These are phyloP conservation scores for Pterobdella sp. DNA, from an alignment of 2,888 invertebrate genomes.

Conservation along the genomic window DNA sequence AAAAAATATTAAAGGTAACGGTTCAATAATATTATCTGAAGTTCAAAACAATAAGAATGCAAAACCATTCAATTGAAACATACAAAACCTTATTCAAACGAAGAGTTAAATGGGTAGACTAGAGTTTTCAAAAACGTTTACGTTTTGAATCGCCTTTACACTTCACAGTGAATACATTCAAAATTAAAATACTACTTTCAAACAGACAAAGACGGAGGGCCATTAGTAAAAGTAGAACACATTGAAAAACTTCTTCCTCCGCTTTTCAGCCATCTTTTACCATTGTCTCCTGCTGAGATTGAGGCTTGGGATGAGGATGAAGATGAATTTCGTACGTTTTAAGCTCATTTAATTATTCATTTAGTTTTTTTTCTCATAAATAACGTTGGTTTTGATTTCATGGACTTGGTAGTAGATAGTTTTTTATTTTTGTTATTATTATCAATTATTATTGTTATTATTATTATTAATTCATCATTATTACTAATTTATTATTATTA, in stretches of 20 bases:
- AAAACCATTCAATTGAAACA: no score
- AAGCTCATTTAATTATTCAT: not conserved
- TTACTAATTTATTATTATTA: not conserved
- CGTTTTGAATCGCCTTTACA: no score
- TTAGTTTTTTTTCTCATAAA: no score
- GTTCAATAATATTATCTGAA: no score
- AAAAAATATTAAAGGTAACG: no score
- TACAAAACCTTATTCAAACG: no score
- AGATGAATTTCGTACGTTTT: not conserved
- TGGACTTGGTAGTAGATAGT: not conserved
- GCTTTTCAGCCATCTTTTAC: not conserved
- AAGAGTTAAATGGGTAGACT: no score
- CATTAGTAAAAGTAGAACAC: not conserved
- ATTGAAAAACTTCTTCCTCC: not conserved
- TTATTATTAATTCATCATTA: not conserved
- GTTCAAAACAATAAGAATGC: no score
- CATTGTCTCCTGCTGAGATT: not conserved
- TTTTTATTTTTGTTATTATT: not conserved
- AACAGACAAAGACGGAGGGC: not conserved
- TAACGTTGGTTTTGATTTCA: no score
- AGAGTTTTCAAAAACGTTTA: no score
- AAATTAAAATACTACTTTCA: not conserved
- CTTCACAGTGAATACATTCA: no score
- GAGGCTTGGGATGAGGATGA: not conserved
- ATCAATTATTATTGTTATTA: not conserved